Base-by-base conservation (phyloP, 2,113 vertebrate genomes). In the Psettodes erumei region DNA sequence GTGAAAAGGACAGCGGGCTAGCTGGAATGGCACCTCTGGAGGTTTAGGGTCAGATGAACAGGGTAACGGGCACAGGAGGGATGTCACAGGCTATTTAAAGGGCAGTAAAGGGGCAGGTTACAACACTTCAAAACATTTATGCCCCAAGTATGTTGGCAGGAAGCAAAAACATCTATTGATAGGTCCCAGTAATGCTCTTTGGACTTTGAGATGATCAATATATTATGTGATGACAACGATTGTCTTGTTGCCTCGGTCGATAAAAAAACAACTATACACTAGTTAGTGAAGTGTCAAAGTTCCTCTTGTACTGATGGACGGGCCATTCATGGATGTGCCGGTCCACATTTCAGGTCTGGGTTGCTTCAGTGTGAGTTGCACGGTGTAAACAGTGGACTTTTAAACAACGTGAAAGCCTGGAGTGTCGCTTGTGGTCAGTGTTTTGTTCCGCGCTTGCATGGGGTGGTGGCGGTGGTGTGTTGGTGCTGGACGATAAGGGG, bases 101-200 rank as follows among this genome's bases (percentile, higher is more conserved):
- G 71, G 58, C 79, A 77, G 76, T 89, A 81, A 89, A 82, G 42
- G 72, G 81, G 70, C 85, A 88, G 45, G 82, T 67, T 78, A 37
- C 62, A 88, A 75, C 30, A 77, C 66, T 79, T 88, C 56, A 70
- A 91, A 86, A 86, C 86, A 86, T 70, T 74, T 33, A 12, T 75
- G 67, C 80, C 69, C 38, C 16, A 16, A 80, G 62, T 75, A 54
- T 55, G 68, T 27, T 74, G 80, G 62, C 65, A 73, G 64, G 30
- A n/a, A 10, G 25, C 64, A 53, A 35, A 21, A 15, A 59, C 23
- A 61, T 32, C 51, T n/a, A 11, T 42, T 61, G 47, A 61, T 50
- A 18, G 37, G 11, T 18, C 27, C 40, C 56, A 70, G 1, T 60
- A 82, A 77, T 67, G 82, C 69, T 67, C 19, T n/a, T 19, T 65